Percentiles rank a stretch among this genome's conserved stretches.
phyloP scores from a whole-genome alignment of 2,797 vertebrate species.

The Sternarchorhynchus goeldii region DNA sequence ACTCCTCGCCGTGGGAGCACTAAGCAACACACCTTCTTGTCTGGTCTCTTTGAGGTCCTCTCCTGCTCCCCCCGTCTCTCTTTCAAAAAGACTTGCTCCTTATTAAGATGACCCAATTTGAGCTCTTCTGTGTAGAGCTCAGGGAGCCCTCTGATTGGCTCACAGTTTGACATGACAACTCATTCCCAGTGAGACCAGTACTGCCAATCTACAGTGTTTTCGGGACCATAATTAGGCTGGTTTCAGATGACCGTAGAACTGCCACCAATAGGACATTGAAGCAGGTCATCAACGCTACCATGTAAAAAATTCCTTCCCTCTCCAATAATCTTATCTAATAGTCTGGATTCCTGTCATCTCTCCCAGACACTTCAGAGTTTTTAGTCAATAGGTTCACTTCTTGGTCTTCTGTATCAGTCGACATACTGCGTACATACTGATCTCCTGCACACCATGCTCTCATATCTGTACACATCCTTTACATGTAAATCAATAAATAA shows the following conservation, averaged over 20 bases:
- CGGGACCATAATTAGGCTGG: constrained; percentile 35
- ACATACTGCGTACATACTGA: too few relatives aligned
- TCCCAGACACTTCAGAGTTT: too few relatives aligned
- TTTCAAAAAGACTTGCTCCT: constrained; percentile 45
- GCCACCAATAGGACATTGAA: constrained; percentile 17
- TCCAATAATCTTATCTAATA: constrained; percentile 2
- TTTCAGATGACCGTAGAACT: constrained; percentile 16
- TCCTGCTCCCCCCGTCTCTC: constrained; percentile 30
- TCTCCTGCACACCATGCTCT: too few relatives aligned
- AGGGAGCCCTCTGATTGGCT: constrained; percentile 59
- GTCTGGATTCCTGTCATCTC: too few relatives aligned
- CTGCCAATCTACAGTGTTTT: constrained; percentile 42
- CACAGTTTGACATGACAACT: constrained; percentile 52
- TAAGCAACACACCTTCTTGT: constrained; percentile 56
- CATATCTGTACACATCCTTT: too few relatives aligned
- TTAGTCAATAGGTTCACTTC: too few relatives aligned
- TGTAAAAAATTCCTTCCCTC: neutral
- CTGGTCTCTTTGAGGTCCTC: constrained; percentile 70
- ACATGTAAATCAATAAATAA: too few relatives aligned
- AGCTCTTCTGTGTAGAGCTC: constrained; percentile 42
- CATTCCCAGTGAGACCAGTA: constrained; percentile 47
- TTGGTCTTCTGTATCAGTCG: too few relatives aligned
- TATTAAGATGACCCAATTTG: constrained; percentile 65
- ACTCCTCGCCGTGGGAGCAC: constrained; percentile 55
- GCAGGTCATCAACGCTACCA: neutral